A percentile compares a stretch with the other conserved stretches of the same genome.
Conservation (phyloP, 2,113 vertebrate genomes). For the Pandion haliaetus region DNA sequence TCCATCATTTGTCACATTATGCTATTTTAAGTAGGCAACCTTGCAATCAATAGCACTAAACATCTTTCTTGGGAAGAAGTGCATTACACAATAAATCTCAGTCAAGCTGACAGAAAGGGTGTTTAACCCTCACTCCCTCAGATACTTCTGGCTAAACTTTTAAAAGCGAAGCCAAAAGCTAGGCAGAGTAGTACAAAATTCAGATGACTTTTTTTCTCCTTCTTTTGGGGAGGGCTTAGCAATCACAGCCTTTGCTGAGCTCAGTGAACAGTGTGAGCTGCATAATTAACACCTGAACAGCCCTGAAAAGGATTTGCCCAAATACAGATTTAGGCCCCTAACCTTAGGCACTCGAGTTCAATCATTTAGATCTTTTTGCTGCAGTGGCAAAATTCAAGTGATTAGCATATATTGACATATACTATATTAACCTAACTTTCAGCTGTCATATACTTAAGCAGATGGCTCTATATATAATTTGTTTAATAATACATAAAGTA, state of each 20-base stretch:
- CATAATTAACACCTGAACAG: neutral
- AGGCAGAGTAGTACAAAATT: neutral
- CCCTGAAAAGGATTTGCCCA: neutral
- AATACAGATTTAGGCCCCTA: neutral
- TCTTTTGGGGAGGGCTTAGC: neutral
- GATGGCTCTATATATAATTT: neutral
- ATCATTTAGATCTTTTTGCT: neutral
- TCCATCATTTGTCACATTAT: slow-evolving; percentile 54
- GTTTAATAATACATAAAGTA: slow-evolving; percentile 30
- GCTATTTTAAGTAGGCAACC: slow-evolving; percentile 40
- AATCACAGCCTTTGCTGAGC: neutral
- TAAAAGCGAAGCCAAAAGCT: neutral
- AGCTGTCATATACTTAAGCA: neutral
- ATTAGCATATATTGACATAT: slow-evolving; percentile 32
- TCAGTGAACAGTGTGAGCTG: neutral
- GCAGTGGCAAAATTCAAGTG: neutral
- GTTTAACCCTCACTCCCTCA: neutral
- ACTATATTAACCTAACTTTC: slow-evolving; percentile 16
- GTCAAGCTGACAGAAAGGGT: neutral
- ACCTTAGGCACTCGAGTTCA: neutral
- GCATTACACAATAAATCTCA: neutral
- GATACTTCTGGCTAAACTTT: neutral
- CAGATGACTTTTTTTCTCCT: neutral
- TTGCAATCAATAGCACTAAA: slow-evolving; percentile 56
- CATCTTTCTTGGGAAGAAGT: slow-evolving; percentile 24